Conservation (phyloP, 2,113 vertebrate species). For the Aepyceros melampus region DNA sequence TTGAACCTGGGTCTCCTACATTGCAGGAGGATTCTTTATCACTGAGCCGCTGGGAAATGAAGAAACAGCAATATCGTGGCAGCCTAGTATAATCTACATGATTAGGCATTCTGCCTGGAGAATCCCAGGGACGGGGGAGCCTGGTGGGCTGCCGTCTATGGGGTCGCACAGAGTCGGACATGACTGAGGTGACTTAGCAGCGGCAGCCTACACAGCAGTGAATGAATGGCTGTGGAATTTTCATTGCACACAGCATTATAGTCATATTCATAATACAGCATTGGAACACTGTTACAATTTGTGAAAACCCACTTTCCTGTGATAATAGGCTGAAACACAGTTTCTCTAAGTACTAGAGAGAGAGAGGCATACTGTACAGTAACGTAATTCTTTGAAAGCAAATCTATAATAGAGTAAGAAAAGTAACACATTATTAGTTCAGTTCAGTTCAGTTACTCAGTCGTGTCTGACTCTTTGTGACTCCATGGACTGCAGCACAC, state of each 20-base stretch:
- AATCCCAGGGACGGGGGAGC: neutral
- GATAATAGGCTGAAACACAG: neutral
- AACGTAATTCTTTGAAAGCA: neutral
- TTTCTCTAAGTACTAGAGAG: neutral
- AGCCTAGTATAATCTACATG: neutral
- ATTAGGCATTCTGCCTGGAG: neutral
- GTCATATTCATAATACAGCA: neutral
- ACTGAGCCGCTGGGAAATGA: neutral
- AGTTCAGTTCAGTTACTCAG: neutral
- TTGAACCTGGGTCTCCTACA: neutral
- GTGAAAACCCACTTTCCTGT: neutral
- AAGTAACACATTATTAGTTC: neutral
- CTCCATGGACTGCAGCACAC: neutral
- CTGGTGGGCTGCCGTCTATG: neutral
- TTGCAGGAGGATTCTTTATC: neutral
- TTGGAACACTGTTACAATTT: neutral
- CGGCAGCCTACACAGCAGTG: neutral
- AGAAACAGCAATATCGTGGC: neutral
- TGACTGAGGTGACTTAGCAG: accelerated
- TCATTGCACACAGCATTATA: neutral
- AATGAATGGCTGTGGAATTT: neutral
- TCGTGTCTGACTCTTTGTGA: neutral
- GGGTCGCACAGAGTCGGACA: neutral
- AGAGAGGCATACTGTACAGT: neutral
- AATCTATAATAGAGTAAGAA: neutral